Percentiles rank a stretch among this genome's conserved stretches.
These are phyloP conservation scores for Bombus fervidus DNA, from an alignment of 1,140 invertebrate species.

Conservation along the genomic window DNA sequence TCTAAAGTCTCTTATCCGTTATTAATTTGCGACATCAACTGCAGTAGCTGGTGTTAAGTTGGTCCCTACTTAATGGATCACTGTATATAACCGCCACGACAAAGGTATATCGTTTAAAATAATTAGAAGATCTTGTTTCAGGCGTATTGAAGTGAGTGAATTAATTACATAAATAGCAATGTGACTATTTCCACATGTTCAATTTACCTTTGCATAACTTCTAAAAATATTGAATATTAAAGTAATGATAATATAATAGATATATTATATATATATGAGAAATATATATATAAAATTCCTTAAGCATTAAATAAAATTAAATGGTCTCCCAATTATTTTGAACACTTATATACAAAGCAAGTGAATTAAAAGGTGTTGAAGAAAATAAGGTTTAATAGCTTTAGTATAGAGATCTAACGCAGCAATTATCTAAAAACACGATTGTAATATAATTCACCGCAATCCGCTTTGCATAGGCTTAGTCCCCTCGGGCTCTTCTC, in stretches of 20 bases:
- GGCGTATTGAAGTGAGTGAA: not conserved
- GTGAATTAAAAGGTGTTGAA: not conserved
- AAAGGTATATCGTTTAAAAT: not conserved
- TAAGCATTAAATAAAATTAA: not conserved
- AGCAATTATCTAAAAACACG: conserved; percentile 20
- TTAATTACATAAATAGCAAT: conserved; percentile 7
- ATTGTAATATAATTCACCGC: conserved; percentile 1
- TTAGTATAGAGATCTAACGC: not conserved
- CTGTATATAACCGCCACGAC: not conserved
- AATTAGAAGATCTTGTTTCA: not conserved
- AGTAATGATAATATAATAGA: too few species aligned
- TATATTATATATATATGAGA: too few species aligned
- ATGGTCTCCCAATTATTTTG: not conserved
- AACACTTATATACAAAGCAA: not conserved
- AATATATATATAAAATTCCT: too few species aligned
- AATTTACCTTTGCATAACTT: not conserved
- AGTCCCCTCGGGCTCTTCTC: not conserved
- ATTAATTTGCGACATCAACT: conserved; percentile 5
- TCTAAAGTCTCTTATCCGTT: not conserved
- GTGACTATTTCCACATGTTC: not conserved
- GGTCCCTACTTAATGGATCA: not conserved
- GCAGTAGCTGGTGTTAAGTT: not conserved
- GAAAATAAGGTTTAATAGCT: not conserved
- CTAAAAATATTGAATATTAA: too few species aligned
- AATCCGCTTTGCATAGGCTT: not conserved